Evolutionary conservation across 2,888 invertebrate species (phyloP).

Genomic region (Thecocarcelia acutangulata): DNA sequence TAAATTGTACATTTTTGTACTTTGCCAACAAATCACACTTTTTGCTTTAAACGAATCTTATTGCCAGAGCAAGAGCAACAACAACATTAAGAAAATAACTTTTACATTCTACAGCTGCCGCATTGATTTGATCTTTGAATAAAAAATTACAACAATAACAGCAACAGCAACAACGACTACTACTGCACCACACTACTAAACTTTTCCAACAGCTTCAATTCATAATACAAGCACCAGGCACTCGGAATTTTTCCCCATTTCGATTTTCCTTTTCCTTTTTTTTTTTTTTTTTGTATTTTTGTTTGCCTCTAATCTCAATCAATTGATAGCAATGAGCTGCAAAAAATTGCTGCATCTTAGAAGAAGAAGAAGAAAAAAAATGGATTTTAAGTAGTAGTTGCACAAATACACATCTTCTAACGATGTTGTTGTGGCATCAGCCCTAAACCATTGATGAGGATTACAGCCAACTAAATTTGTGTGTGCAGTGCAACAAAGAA

Average conservation of each 20-base stretch:
- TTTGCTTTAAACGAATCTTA: conserved; percentile 46
- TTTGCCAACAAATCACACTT: conserved; percentile 68
- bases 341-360: conserved; percentile 20
- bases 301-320: conserved; percentile 63
- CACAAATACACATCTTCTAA: conserved; percentile 34
- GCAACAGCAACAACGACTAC: conserved; percentile 1
- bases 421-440: conserved; percentile 44
- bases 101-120: conserved; percentile 67
- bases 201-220: conserved; percentile 34
- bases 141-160: background rate
- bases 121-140: conserved; percentile 65
- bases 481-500: conserved; percentile 33
- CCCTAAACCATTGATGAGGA: conserved; percentile 55
- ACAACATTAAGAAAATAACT: conserved; percentile 56
- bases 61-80: conserved; percentile 26
- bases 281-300: conserved; percentile 26
- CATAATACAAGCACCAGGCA: conserved; percentile 37
- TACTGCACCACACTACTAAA: conserved; percentile 6
- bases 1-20: conserved; percentile 61
- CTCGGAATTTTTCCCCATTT: background rate
- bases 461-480: conserved; percentile 32
- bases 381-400: conserved; percentile 60
- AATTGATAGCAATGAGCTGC: conserved; percentile 59
- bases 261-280: background rate
- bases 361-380: conserved; percentile 17